phyloP scores from a whole-genome alignment of 2,113 vertebrate species.

The Phaethornis superciliosus region DNA sequence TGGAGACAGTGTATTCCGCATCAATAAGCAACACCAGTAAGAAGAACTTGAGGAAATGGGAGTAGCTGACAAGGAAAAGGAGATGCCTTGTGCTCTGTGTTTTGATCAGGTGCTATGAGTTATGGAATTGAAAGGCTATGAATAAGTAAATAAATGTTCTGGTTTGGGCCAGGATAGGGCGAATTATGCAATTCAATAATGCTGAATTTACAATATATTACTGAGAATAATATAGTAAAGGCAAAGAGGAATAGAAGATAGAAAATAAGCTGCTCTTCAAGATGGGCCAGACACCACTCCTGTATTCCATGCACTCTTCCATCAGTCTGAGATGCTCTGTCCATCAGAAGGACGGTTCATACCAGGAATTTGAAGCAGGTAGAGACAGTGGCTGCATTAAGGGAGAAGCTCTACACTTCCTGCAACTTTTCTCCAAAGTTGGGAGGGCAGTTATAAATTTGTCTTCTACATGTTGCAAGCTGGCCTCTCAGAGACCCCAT shows the following conservation, averaged over 20 bases:
- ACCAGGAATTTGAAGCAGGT: accelerated
- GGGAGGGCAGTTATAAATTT: background rate
- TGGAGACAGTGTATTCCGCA: background rate
- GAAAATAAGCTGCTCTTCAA: background rate
- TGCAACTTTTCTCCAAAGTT: background rate
- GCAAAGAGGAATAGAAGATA: background rate
- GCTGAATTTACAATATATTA: too few species aligned
- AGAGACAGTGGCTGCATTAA: background rate
- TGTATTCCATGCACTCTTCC: accelerated
- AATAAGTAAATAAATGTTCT: background rate
- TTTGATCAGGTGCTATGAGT: background rate
- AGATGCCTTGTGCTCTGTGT: background rate
- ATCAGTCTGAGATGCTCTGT: too few species aligned
- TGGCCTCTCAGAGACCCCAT: background rate
- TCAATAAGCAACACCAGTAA: accelerated
- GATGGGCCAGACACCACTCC: background rate
- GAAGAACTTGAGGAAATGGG: background rate
- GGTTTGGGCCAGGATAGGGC: too few species aligned
- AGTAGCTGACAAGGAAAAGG: background rate
- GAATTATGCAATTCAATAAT: too few species aligned
- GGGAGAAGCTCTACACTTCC: background rate
- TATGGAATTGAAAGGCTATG: background rate
- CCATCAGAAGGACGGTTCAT: background rate
- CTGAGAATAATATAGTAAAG: background rate
- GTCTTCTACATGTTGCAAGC: background rate